Evolutionary conservation across 2,888 invertebrate species (phyloP).

Genomic region (Drosophila meridionalis): DNA sequence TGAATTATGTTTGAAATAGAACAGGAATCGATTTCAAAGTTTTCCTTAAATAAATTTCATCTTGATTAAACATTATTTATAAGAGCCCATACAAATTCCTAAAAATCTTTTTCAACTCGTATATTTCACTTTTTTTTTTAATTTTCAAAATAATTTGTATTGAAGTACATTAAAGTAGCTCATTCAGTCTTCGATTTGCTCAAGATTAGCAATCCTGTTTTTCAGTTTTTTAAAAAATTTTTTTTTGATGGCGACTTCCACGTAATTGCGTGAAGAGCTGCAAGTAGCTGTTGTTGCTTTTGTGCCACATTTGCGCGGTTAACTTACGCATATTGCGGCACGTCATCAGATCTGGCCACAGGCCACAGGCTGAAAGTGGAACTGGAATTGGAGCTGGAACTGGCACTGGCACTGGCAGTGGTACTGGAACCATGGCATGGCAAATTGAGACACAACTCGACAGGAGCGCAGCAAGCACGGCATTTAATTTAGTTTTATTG

Average conservation of each 20-base stretch:
- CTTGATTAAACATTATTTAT: no score
- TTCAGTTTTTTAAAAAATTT: slow-evolving; percentile 11
- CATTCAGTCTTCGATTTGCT: neutral
- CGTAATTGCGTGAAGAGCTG: slow-evolving; percentile 55
- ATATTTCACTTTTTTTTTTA: neutral
- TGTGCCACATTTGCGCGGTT: slow-evolving; percentile 67
- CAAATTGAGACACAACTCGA: slow-evolving; percentile 73
- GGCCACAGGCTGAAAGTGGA: slow-evolving; percentile 18
- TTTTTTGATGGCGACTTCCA: slow-evolving; percentile 52
- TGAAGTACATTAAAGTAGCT: neutral
- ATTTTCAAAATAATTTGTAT: neutral
- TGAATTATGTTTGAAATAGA: no score
- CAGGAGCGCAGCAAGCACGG: slow-evolving; percentile 46
- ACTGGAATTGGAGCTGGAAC: slow-evolving; percentile 7
- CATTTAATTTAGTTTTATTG: slow-evolving; percentile 75
- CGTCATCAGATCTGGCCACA: slow-evolving; percentile 59
- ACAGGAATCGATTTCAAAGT: no score
- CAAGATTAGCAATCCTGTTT: neutral
- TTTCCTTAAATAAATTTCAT: no score
- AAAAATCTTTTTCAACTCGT: neutral
- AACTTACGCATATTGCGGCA: slow-evolving; percentile 67
- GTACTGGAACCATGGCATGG: slow-evolving; percentile 17
- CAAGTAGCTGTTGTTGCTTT: slow-evolving; percentile 28
- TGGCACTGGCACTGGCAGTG: slow-evolving; percentile 13
- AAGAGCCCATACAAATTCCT: neutral